These are phyloP conservation scores for Gymnarchus niloticus DNA, from an alignment of 2,113 vertebrate species.

Conservation along the genomic window DNA sequence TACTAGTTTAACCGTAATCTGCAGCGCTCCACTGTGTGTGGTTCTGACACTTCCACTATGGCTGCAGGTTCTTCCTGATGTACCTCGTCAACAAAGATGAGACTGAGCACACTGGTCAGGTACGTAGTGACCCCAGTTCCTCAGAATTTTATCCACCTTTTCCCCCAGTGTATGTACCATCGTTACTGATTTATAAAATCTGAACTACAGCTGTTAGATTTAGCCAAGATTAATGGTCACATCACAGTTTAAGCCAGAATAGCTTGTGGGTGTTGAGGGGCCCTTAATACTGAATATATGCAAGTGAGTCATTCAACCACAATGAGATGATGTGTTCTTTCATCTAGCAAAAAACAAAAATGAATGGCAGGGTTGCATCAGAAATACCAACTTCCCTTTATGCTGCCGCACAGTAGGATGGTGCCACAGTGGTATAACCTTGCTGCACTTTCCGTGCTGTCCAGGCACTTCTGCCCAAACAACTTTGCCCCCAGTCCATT, in stretches of 20 bases:
- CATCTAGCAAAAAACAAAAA: not conserved
- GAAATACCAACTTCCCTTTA: not conserved
- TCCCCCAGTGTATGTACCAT: not conserved
- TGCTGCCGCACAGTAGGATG: not conserved
- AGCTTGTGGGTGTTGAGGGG: not conserved
- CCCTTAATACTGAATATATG: not conserved
- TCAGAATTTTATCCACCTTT: not conserved
- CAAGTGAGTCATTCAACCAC: not conserved
- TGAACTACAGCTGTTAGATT: not conserved
- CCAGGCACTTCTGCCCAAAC: not conserved
- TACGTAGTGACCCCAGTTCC: conserved; percentile 36
- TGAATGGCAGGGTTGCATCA: not conserved
- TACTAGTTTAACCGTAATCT: too few relatives aligned
- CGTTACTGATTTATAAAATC: not conserved
- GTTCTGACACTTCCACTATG: not conserved
- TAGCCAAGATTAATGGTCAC: not conserved
- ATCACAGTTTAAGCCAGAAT: not conserved
- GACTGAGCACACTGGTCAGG: conserved; percentile 97
- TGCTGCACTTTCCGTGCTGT: not conserved
- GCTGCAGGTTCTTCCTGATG: conserved; percentile 94
- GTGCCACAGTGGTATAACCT: not conserved
- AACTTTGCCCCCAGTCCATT: not conserved
- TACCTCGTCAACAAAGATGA: conserved; percentile 99
- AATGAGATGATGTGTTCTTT: not conserved
- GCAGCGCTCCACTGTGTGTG: not conserved